Evolutionary conservation across 2,888 invertebrate species (phyloP).

Genomic region (Cloeon dipterum): DNA sequence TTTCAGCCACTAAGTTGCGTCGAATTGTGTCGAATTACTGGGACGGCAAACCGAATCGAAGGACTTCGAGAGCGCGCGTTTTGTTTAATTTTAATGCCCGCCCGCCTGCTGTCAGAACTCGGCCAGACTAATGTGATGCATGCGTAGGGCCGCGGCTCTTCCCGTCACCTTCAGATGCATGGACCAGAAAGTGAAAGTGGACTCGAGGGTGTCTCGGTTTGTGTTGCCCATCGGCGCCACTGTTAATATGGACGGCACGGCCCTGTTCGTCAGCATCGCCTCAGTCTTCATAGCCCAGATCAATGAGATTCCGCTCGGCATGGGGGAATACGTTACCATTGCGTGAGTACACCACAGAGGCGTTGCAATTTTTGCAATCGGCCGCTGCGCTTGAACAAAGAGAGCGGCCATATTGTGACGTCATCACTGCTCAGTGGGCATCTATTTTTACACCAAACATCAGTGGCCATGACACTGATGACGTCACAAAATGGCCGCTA

Average conservation of each 20-base stretch:
- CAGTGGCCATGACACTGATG: too few species aligned
- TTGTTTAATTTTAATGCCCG: not conserved
- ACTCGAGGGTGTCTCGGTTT: slow-evolving; percentile 63
- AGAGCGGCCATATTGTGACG: too few species aligned
- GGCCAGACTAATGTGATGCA: too few species aligned
- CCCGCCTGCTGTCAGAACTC: too few species aligned
- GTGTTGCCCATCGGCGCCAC: slow-evolving; percentile 79
- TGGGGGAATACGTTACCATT: slow-evolving; percentile 68
- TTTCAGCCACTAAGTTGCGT: not conserved
- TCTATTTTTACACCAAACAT: too few species aligned
- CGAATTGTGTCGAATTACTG: not conserved
- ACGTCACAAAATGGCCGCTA: too few species aligned
- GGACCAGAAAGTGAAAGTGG: slow-evolving; percentile 60
- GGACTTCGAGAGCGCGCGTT: not conserved
- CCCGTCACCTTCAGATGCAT: slow-evolving; percentile 71
- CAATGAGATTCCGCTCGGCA: slow-evolving; percentile 54
- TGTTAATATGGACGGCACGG: slow-evolving; percentile 83
- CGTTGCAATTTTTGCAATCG: too few species aligned
- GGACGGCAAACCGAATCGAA: too few species aligned
- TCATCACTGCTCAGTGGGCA: too few species aligned
- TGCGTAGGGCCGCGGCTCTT: slow-evolving; percentile 64
- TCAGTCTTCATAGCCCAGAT: slow-evolving; percentile 73
- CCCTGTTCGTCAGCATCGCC: slow-evolving; percentile 69
- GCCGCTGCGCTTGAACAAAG: too few species aligned
- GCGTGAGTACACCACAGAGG: slow-evolving; percentile 34